phyloP scores from a whole-genome alignment of 2,888 invertebrate genomes.

The Ophioninae sp. region DNA sequence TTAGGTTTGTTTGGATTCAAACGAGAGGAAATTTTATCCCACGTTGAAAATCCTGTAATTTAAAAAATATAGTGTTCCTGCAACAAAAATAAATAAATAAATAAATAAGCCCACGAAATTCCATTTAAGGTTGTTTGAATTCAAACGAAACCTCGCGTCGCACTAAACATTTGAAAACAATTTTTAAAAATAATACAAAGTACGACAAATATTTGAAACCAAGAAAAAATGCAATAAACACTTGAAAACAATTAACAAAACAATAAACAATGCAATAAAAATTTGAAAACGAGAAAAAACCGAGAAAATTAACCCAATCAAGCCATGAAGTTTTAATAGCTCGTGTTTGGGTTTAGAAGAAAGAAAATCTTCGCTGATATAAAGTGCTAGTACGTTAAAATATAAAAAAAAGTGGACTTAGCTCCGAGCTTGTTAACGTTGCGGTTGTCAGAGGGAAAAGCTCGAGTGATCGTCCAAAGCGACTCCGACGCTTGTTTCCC shows the following conservation, averaged over 20 bases:
- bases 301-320: background rate
- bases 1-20: background rate
- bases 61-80: no score
- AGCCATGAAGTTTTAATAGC: background rate
- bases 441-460: conserved; percentile 28
- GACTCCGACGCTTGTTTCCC: conserved; percentile 48
- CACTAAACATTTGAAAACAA: background rate
- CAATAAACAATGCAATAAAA: background rate
- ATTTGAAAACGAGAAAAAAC: background rate
- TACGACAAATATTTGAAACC: no score
- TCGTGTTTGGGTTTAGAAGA: background rate
- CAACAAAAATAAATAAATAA: no score
- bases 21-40: no score
- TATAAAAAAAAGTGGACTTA: background rate
- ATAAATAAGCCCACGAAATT: background rate
- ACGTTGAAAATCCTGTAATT: no score
- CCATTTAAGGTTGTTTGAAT: background rate
- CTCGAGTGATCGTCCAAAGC: conserved; percentile 54
- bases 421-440: background rate
- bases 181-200: no score
- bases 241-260: no score
- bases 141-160: background rate
- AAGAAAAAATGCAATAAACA: background rate
- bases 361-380: background rate
- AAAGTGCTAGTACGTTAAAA: background rate